Conservation (phyloP, 2,888 invertebrate genomes). For the Agonopterix arenella region DNA sequence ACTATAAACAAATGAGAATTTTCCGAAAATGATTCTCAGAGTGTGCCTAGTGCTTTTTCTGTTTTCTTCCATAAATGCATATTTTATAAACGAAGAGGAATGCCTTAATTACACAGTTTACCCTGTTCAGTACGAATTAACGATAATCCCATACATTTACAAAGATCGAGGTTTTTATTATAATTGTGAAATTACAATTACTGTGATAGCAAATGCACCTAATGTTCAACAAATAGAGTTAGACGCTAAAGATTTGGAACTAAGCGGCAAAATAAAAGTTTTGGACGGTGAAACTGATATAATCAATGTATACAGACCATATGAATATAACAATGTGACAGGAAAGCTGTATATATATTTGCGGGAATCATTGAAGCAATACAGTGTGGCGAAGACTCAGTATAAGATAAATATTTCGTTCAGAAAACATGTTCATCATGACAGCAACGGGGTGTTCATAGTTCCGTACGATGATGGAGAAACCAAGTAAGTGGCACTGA, state of each 20-base stretch:
- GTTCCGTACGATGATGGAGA: slow-evolving; percentile 42
- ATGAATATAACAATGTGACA: slow-evolving; percentile 34
- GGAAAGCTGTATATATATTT: slow-evolving; percentile 53
- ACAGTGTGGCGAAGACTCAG: slow-evolving; percentile 30
- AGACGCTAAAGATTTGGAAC: slow-evolving; percentile 48
- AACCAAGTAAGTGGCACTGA: slow-evolving; percentile 31
- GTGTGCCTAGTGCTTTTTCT: slow-evolving; percentile 3
- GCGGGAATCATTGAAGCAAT: slow-evolving; percentile 42
- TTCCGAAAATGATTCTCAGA: slow-evolving; percentile 17
- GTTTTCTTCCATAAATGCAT: not conserved
- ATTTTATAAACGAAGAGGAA: slow-evolving; percentile 32
- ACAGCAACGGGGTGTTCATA: slow-evolving; percentile 45
- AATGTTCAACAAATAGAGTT: slow-evolving; percentile 50
- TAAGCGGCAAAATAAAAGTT: slow-evolving; percentile 43
- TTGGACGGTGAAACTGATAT: slow-evolving; percentile 39
- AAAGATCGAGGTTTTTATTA: slow-evolving; percentile 39
- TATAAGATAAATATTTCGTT: slow-evolving; percentile 47
- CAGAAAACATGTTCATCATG: slow-evolving; percentile 35
- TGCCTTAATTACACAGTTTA: slow-evolving; percentile 67
- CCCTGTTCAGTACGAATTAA: slow-evolving; percentile 62
- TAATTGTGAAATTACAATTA: slow-evolving; percentile 54
- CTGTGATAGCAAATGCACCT: slow-evolving; percentile 55
- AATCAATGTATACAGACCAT: slow-evolving; percentile 46
- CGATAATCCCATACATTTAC: slow-evolving; percentile 45
- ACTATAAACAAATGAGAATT: slow-evolving; percentile 8